These are phyloP conservation scores for Plumapathes pennacea DNA, from an alignment of 92 coral and sea anemone genomes.

Conservation along the genomic window DNA sequence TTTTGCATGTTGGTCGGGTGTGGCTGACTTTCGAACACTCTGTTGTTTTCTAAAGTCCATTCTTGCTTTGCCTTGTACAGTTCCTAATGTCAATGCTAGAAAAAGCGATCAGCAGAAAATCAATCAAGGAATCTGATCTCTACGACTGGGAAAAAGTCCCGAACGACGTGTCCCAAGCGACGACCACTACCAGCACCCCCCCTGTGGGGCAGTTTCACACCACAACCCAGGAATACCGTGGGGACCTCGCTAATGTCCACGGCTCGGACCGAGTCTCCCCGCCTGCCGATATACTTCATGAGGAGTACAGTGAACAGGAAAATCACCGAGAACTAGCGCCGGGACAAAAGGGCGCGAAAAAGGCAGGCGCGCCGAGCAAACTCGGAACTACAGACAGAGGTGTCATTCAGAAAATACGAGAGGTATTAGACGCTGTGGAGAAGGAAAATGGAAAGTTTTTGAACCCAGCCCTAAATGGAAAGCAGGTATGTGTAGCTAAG, in stretches of 20 bases:
- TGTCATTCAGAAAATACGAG: slow-evolving; percentile 73
- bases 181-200: slow-evolving; percentile 90
- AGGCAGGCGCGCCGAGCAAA: slow-evolving; percentile 29
- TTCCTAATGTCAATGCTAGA: slow-evolving; percentile 66
- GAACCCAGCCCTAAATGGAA: slow-evolving; percentile 22
- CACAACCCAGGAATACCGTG: slow-evolving; percentile 74
- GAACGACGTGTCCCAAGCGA: slow-evolving; percentile 67
- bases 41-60: no score
- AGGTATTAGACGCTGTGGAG: slow-evolving; percentile 78
- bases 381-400: slow-evolving; percentile 73
- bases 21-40: no score
- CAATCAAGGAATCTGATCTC: slow-evolving; percentile 75
- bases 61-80: slow-evolving; percentile 32
- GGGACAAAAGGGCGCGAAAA: slow-evolving; percentile 28
- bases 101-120: slow-evolving; percentile 77
- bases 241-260: slow-evolving; percentile 47
- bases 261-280: slow-evolving; percentile 62
- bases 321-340: slow-evolving; percentile 44
- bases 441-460: slow-evolving; percentile 59
- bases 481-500: slow-evolving; percentile 12
- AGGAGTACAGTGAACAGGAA: slow-evolving; percentile 72
- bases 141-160: slow-evolving; percentile 90
- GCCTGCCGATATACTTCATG: slow-evolving; percentile 68
- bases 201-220: slow-evolving; percentile 75
- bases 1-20: no score